Base-by-base conservation (phyloP, 2,888 invertebrate genomes). In the Nineta flava region DNA sequence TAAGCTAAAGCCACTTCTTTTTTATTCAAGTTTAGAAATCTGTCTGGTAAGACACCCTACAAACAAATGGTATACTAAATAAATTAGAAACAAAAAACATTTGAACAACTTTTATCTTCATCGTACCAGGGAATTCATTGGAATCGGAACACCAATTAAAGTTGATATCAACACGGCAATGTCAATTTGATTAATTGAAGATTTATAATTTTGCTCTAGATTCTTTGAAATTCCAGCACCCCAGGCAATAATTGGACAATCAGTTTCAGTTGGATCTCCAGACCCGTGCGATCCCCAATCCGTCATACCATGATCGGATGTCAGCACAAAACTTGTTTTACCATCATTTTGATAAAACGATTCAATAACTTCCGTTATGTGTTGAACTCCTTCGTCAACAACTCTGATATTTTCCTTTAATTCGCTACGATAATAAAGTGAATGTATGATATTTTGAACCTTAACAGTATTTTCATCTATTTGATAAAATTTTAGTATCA, bases 251-350 rank as follows among this genome's bases (percentile, higher is more conserved):
- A 95, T 76, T 0, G 99, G 97, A 3, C 93, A 93, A 64, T 88
- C 76, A 1, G 95, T 97, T 72, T 97, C 97, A 62, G 84, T 79
- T 3, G 74, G 65, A 51, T 85, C 83, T 2, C 97, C 95, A 57
- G 91, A 83, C 9, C 97, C 97, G 71, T 97, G 97, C 1, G 95
- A 93, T 42, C 96, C 97, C 87, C 95, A 94, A 67, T 96, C 83
- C 12, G 97, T 97, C 99, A 99, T 99, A 52, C 96, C 97, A 72
- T 99, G 97, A 68, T 99, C 97, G 9, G 97, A 80, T 7, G 97
- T 93, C 65, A 96, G 83, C 46, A 99, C 64, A 65, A 83, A 99
- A 1, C 87, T 79, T 0, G 96, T 96, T 58, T 73, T 72, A 2
- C 76, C 72, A 66, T 92, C 90, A 59, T 82, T 65, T 32, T 69